Percentiles rank a stretch among this genome's conserved stretches.
Evolutionary conservation across 2,113 vertebrate species (phyloP).

Genomic region (Cricetomys ansorgei): DNA sequence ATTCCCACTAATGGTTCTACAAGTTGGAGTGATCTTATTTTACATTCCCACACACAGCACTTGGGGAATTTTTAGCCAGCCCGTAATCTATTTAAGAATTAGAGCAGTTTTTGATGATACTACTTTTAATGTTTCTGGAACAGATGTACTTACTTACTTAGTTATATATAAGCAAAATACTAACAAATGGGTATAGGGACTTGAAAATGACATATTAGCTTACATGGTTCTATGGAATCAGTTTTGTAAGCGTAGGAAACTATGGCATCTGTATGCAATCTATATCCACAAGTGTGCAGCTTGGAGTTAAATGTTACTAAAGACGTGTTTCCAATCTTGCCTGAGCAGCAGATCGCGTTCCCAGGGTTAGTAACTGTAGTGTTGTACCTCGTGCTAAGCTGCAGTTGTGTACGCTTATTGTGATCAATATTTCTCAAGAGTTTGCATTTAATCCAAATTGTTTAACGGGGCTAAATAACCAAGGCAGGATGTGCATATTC

Average conservation of each 20-base stretch:
- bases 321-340: not conserved
- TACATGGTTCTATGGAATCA: not conserved
- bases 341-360: not conserved
- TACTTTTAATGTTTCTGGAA: slow-evolving; percentile 24
- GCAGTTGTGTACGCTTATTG: slow-evolving; percentile 28
- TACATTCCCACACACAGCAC: not conserved
- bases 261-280: not conserved
- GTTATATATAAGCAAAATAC: not conserved
- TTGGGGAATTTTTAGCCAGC: not conserved
- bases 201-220: slow-evolving; percentile 6
- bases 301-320: not conserved
- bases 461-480: slow-evolving; percentile 14
- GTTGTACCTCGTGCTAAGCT: not conserved
- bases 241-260: not conserved
- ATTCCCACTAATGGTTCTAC: not conserved
- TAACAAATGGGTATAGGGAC: not conserved
- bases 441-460: slow-evolving; percentile 13
- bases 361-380: not conserved
- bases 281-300: not conserved
- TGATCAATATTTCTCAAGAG: slow-evolving; percentile 21
- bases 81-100: not conserved
- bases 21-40: not conserved
- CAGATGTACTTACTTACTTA: not conserved
- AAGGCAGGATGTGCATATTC: slow-evolving; percentile 5
- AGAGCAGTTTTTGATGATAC: not conserved